Evolutionary conservation across 2,888 invertebrate species (phyloP), one percentile per base, ranked within the genome.

Genomic region (Drosophila imparisetae): DNA sequence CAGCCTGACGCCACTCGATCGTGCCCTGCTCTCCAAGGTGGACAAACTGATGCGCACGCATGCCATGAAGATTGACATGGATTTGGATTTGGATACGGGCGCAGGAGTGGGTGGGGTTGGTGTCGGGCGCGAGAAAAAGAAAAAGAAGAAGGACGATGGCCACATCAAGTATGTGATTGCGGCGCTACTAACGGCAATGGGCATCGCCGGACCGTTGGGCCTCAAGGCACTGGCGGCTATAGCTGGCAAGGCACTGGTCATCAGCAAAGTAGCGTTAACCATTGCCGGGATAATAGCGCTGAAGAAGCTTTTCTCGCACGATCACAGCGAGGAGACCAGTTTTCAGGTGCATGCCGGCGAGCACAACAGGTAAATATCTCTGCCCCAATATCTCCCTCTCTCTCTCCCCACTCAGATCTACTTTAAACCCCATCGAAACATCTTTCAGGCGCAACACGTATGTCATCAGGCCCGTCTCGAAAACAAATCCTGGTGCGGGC

Each of bases 251-350:
- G 96, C 96, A 40, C 93, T 96, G 75, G 94, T 96, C 73, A 95
- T 96, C 80, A 95, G 95, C 91, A 96, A 96, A 91, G 95, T 96
- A 55, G 96, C 96, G 2, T 92, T 96, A 67, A 95, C 96, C 71
- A 96, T 96, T 82, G 95, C 96, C 72, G 95, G 95, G 63, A 95
- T 96, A 68, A 95, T 96, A 83, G 96, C 95, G 29, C 92, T 96
- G 81, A 96, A 96, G 93, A 96, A 96, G 92, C 94, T 96, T 78
- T 96, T 96, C 93, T 95, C 95, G 72, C 95, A 95, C 77, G 95
- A 95, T 79, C 93, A 94, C 74, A 94, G 95, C 72, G 95, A 95
- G 75, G 95, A 95, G 91, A 94, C 95, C 53, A 94, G 95, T 78
- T 95, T 95, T 93, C 95, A 95, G 92, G 95, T 96, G 59, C 95